A percentile compares a stretch with the other conserved stretches of the same genome.
phyloP scores from a whole-genome alignment of 1,140 invertebrate species.

The Coelopa frigida region DNA sequence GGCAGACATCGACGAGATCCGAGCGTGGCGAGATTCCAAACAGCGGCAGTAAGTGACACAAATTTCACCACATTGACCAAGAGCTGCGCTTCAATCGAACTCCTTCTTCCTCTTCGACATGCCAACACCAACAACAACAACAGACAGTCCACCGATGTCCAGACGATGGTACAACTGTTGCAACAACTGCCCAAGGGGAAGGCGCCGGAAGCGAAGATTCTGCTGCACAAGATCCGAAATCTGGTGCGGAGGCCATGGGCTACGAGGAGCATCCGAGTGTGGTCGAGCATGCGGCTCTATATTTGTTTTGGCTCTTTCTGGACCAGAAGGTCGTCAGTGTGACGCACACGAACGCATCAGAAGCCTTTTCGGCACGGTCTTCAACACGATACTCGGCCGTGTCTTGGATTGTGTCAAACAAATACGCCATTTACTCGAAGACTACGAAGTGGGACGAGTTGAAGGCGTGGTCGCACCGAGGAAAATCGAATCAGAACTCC shows the following conservation, averaged over 20 bases:
- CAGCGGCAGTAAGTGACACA: background rate
- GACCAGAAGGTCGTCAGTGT: constrained; percentile 32
- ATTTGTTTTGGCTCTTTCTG: constrained; percentile 34
- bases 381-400: constrained; percentile 27
- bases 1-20: background rate
- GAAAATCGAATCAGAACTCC: constrained; percentile 11
- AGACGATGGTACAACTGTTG: constrained; percentile 27
- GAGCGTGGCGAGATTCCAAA: constrained; percentile 2
- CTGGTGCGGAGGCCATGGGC: constrained; percentile 38
- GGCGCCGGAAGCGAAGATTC: constrained; percentile 28
- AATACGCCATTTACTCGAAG: constrained; percentile 24
- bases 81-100: background rate
- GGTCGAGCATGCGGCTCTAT: constrained; percentile 35
- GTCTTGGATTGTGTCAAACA: constrained; percentile 27
- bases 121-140: constrained; percentile 16
- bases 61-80: background rate
- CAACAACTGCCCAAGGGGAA: constrained; percentile 24
- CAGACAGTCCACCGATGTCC: too few relatives aligned
- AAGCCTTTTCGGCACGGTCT: constrained; percentile 32
- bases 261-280: constrained; percentile 40
- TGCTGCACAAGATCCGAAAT: constrained; percentile 34
- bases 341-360: constrained; percentile 29
- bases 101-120: background rate
- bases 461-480: constrained; percentile 23
- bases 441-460: constrained; percentile 23